Conservation (phyloP, 2,113 vertebrate species). For the Ochotona curzoniae region DNA sequence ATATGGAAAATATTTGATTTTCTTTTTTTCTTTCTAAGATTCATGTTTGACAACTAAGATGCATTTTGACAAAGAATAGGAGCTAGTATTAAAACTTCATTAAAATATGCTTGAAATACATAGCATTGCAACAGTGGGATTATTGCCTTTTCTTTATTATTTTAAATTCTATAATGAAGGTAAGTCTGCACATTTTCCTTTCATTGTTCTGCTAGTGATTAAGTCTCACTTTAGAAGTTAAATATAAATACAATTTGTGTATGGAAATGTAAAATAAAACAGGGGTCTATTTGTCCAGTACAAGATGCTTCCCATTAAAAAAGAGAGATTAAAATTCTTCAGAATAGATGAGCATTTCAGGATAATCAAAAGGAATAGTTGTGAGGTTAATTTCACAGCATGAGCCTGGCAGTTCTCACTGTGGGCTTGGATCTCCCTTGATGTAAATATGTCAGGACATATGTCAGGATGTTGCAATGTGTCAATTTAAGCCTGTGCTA, state of each 20-base stretch:
- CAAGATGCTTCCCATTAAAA: not conserved
- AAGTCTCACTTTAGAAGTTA: not conserved
- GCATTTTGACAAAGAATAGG: slow-evolving; percentile 15
- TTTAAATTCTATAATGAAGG: not conserved
- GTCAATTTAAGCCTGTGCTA: not conserved
- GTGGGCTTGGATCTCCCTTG: not conserved
- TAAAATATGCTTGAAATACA: not conserved
- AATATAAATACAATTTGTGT: not conserved
- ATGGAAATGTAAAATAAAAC: not conserved
- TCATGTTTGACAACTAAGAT: not conserved
- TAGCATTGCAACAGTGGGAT: not conserved
- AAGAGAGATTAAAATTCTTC: not conserved
- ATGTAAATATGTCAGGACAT: not conserved
- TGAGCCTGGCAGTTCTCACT: not conserved
- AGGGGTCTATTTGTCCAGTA: slow-evolving; percentile 10
- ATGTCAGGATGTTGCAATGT: not conserved
- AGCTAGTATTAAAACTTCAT: not conserved
- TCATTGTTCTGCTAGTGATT: not conserved
- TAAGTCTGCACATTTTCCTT: slow-evolving; percentile 14
- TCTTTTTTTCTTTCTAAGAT: not conserved
- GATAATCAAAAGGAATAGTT: not conserved
- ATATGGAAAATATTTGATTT: not conserved
- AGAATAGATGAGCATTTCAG: not conserved
- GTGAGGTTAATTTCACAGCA: not conserved
- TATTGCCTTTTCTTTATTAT: not conserved